These are phyloP conservation scores for Atta texana DNA, from an alignment of 1,140 invertebrate species.

Conservation along the genomic window DNA sequence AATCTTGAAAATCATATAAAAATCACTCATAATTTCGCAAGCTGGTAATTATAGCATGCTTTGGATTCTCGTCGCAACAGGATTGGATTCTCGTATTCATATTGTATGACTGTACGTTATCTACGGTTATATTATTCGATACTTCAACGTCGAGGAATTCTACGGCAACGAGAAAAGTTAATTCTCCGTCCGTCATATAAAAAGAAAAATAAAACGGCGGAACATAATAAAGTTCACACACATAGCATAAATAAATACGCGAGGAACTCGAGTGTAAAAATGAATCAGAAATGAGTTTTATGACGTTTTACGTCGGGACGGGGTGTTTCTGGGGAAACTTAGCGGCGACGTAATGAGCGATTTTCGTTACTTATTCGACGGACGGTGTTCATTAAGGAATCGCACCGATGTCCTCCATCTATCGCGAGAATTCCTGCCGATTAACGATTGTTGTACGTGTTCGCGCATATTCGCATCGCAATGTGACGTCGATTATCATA, in stretches of 20 bases:
- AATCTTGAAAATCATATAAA: slow-evolving; percentile 5
- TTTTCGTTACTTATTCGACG: slow-evolving; percentile 29
- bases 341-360: slow-evolving; percentile 35
- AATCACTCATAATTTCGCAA: slow-evolving; percentile 32
- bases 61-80: background rate
- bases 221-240: background rate
- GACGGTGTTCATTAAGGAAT: slow-evolving; percentile 41
- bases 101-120: slow-evolving; percentile 14
- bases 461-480: no score
- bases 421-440: slow-evolving; percentile 28
- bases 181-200: background rate
- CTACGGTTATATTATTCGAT: background rate
- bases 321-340: slow-evolving; percentile 9
- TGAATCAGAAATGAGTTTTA: slow-evolving; percentile 50
- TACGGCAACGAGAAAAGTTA: background rate
- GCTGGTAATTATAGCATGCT: background rate
- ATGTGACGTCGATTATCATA: slow-evolving; percentile 20
- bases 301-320: background rate
- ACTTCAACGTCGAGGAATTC: background rate
- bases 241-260: slow-evolving; percentile 29
- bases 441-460: slow-evolving; percentile 25
- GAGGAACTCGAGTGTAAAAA: slow-evolving; percentile 17
- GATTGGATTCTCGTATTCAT: background rate
- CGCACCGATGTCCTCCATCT: background rate
- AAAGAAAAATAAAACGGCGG: background rate